Evolutionary conservation across 1,140 invertebrate genomes (phyloP).

Genomic region (Leptopilina boulardi): DNA sequence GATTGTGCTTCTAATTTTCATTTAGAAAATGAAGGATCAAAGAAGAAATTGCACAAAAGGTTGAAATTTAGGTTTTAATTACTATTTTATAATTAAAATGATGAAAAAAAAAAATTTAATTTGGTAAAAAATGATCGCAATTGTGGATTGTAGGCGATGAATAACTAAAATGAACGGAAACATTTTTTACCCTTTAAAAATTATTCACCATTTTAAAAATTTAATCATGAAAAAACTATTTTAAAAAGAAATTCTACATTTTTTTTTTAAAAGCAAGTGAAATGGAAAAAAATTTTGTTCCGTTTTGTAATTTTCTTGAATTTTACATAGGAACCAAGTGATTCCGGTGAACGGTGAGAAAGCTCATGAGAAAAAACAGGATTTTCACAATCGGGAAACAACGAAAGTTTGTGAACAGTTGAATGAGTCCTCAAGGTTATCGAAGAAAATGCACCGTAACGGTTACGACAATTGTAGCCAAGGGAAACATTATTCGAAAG

Average conservation of each 20-base stretch:
- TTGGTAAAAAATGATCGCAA: too few relatives aligned
- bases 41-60: background rate
- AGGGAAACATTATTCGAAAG: background rate
- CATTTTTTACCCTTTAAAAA: too few relatives aligned
- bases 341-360: background rate
- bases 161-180: too few relatives aligned
- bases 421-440: constrained; percentile 31
- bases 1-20: background rate
- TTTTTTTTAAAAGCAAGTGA: too few relatives aligned
- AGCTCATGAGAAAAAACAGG: constrained; percentile 14
- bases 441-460: constrained; percentile 9
- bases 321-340: background rate
- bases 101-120: too few relatives aligned
- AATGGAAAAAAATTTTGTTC: too few relatives aligned
- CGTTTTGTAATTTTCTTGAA: background rate
- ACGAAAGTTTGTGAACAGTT: background rate
- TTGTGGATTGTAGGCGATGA: too few relatives aligned
- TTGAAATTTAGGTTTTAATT: background rate
- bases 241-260: too few relatives aligned
- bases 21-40: background rate
- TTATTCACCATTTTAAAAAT: too few relatives aligned
- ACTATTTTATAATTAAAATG: too few relatives aligned
- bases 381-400: background rate
- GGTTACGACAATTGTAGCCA: background rate
- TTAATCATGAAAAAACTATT: too few relatives aligned